phyloP scores from a whole-genome alignment of 2,113 vertebrate species.

The Tilapia sparmanii region DNA sequence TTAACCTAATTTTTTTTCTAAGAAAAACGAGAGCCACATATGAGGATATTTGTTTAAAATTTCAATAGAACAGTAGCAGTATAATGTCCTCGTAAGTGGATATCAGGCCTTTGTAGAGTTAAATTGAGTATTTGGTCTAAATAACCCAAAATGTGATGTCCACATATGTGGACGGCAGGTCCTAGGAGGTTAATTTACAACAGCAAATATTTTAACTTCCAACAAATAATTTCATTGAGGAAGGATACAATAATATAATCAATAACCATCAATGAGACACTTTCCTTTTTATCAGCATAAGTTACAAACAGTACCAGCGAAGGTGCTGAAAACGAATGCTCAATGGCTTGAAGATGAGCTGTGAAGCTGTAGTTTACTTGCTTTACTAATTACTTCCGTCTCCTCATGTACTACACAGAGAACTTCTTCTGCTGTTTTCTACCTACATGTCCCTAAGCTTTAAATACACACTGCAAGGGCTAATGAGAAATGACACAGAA shows the following conservation, averaged over 20 bases:
- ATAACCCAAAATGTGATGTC: neutral
- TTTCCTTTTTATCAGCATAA: neutral
- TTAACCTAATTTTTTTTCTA: neutral
- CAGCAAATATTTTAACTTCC: neutral
- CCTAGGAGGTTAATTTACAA: neutral
- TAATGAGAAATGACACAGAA: neutral
- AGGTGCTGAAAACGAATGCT: neutral
- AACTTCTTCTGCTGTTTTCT: neutral
- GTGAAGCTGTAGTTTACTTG: neutral
- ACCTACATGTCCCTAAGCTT: neutral
- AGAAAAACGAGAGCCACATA: neutral
- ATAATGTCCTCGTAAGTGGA: neutral
- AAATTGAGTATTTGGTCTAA: neutral
- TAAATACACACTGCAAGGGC: neutral
- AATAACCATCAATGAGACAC: neutral
- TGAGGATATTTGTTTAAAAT: neutral
- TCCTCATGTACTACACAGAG: neutral
- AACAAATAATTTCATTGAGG: neutral
- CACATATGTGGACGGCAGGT: neutral
- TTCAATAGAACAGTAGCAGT: neutral
- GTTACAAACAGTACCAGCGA: neutral
- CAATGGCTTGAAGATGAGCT: neutral
- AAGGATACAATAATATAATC: neutral
- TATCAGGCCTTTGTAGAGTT: accelerated
- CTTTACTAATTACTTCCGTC: neutral